These are phyloP conservation scores for Chaetogeoica ovagalla DNA, from an alignment of 2,888 invertebrate genomes.

Conservation along the genomic window DNA sequence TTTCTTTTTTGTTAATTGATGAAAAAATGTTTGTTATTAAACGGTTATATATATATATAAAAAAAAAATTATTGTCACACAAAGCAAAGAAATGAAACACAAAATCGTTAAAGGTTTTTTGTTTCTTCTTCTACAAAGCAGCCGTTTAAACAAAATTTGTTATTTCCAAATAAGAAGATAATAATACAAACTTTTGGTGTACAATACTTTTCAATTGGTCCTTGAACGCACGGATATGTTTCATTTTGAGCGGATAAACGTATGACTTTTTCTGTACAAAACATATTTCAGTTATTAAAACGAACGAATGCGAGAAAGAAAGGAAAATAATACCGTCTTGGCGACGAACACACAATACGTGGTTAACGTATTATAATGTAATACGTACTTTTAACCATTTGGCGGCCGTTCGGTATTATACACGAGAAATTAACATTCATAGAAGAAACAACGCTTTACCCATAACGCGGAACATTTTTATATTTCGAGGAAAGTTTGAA, in stretches of 20 bases:
- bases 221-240: not conserved
- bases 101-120: not conserved
- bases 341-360: not conserved
- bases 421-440: not conserved
- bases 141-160: not conserved
- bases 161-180: not conserved
- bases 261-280: constrained; percentile 31
- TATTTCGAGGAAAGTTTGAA: not conserved
- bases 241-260: not conserved
- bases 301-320: not conserved
- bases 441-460: not conserved
- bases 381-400: constrained; percentile 45
- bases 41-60: too few relatives aligned
- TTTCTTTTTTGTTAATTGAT: too few relatives aligned
- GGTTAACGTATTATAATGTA: too few relatives aligned
- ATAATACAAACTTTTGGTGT: constrained; percentile 36
- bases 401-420: not conserved
- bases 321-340: not conserved
- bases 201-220: constrained; percentile 41
- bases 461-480: not conserved
- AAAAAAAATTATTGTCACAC: not conserved
- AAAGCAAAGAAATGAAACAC: not conserved
- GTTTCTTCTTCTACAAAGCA: not conserved
- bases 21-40: too few relatives aligned
- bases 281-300: not conserved